Evolutionary conservation across 2,113 vertebrate species (phyloP), one percentile per base, ranked within the genome.

Genomic region (Sinocyclocheilus maitianheensis): DNA sequence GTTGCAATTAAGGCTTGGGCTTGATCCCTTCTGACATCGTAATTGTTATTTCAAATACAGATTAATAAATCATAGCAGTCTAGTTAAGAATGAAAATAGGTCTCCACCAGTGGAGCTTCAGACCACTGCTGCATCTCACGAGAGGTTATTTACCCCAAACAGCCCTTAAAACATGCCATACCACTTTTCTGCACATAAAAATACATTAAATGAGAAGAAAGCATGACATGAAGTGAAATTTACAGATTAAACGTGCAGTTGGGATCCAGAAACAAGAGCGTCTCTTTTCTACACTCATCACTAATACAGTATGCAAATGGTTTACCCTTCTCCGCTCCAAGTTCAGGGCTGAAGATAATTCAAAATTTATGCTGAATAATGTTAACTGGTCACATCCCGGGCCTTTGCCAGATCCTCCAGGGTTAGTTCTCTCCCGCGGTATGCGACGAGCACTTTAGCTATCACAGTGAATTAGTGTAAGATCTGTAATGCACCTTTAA

Each of bases 41-140:
- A 96, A 96, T 97, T 97, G 96, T 97, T 96, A 96, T 97, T 97
- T 97, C 94, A 96, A 96, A 97, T 95, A 92, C 91, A 93, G 93
- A 97, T 97, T 95, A 97, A 97, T 97, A 98, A 97, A 97, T 97
- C 94, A 97, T 97, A 93, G 93, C 93, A 91, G 91, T 93, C 94
- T 97, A 96, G 95, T 96, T 96, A 96, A 95, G 95, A 96, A 97
- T 97, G 96, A 96, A 98, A 97, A 96, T 94, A 92, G 95, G 94
- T 94, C 94, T 95, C 89, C 84, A 90, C 88, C 89, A 87, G 90
- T 76, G 91, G 93, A 95, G 92, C 92, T 93, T 94, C 94, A 90
- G 91, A 92, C 91, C 94, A 94, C 90, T 89, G 93, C 84, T 84
- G 79, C 51, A 48, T 84, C 69, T 48, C 83, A 85, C 46, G 71